Percentiles rank a stretch among this genome's conserved stretches.
Evolutionary conservation across 2,888 invertebrate genomes (phyloP).

Genomic region (Cotesia congregata): DNA sequence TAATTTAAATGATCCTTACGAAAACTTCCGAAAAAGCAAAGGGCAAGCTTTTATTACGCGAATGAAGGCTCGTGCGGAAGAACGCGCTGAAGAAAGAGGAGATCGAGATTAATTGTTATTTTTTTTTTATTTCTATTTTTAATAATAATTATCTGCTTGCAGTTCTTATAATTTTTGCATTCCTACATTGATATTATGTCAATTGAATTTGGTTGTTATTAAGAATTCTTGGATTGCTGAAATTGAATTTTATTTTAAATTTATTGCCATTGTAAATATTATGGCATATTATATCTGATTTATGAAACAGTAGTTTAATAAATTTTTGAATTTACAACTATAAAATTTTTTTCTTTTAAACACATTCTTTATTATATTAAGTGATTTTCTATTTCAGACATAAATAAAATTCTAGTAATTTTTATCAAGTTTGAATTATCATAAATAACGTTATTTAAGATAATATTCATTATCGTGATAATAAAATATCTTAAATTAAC

Average conservation of each 20-base stretch:
- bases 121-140: not conserved
- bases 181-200: conserved; percentile 18
- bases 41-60: conserved; percentile 94
- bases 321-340: not conserved
- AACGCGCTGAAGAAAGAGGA: conserved; percentile 74
- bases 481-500: too few species aligned
- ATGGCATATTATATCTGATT: not conserved
- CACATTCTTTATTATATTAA: not conserved
- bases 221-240: too few species aligned
- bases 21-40: conserved; percentile 96
- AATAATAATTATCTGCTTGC: not conserved
- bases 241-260: not conserved
- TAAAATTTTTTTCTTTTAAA: not conserved
- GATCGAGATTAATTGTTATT: conserved; percentile 61
- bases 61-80: conserved; percentile 92
- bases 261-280: conserved; percentile 18
- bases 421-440: too few species aligned
- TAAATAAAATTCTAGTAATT: too few species aligned
- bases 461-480: too few species aligned
- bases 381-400: not conserved
- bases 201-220: conserved; percentile 1
- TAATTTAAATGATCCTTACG: conserved; percentile 94
- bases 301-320: not conserved
- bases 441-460: too few species aligned
- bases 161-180: conserved; percentile 27